A percentile compares a stretch with the other conserved stretches of the same genome.
These are phyloP conservation scores for Physeter macrocephalus DNA, from an alignment of 2,113 vertebrate species.

Conservation along the genomic window DNA sequence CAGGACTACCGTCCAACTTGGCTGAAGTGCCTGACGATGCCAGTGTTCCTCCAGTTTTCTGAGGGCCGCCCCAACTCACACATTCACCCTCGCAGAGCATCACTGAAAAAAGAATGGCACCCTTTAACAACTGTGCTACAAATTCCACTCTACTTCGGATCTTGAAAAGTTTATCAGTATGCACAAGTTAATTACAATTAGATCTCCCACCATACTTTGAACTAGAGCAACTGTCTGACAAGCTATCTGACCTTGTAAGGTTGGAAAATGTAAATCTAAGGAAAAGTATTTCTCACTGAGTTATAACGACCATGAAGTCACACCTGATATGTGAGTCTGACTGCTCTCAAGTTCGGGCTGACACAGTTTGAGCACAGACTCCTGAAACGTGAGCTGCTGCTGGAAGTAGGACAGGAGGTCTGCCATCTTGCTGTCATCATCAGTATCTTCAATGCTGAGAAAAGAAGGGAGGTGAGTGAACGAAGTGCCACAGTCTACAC, in stretches of 20 bases:
- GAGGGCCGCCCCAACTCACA: background rate
- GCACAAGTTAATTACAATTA: background rate
- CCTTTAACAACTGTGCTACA: background rate
- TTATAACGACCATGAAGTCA: background rate
- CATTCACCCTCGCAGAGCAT: background rate
- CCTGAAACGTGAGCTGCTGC: slow-evolving; percentile 91
- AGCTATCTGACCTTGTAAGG: background rate
- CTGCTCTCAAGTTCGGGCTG: slow-evolving; percentile 88
- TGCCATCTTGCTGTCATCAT: slow-evolving; percentile 87
- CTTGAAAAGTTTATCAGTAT: background rate
- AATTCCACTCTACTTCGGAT: background rate
- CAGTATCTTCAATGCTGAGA: slow-evolving; percentile 86
- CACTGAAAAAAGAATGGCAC: background rate
- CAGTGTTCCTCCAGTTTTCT: background rate
- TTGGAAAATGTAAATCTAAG: background rate
- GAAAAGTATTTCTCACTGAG: background rate
- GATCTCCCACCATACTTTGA: background rate
- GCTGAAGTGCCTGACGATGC: background rate
- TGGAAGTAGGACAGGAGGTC: slow-evolving; percentile 94
- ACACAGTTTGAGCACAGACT: slow-evolving; percentile 90
- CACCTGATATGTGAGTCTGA: slow-evolving; percentile 95
- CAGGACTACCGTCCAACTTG: background rate
- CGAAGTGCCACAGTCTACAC: background rate
- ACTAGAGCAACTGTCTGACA: background rate
- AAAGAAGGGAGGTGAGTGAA: background rate